These are phyloP conservation scores for Drosophila sp. DNA, from an alignment of 1,140 invertebrate species.

Conservation along the genomic window DNA sequence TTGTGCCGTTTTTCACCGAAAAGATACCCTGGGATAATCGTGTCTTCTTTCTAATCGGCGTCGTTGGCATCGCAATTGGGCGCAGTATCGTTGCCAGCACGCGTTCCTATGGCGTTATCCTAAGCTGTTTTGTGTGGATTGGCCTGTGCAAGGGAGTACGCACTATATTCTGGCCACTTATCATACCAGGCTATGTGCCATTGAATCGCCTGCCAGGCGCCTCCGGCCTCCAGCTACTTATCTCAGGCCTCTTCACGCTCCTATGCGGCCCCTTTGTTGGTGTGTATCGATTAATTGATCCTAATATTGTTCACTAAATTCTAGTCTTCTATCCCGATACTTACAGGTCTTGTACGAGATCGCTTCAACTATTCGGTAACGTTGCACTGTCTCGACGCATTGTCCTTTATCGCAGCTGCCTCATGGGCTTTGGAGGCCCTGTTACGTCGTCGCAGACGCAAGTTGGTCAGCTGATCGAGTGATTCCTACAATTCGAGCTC, in stretches of 20 bases:
- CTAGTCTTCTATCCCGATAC: background rate
- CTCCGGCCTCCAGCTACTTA: conserved; percentile 87
- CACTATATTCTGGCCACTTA: conserved; percentile 88
- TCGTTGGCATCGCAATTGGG: conserved; percentile 87
- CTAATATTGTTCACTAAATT: background rate
- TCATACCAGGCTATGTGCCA: conserved; percentile 88
- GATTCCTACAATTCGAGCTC: background rate
- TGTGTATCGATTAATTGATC: conserved; percentile 70
- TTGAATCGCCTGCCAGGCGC: conserved; percentile 87
- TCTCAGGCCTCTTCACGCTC: conserved; percentile 87
- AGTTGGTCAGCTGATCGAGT: conserved; percentile 29
- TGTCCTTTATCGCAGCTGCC: conserved; percentile 87
- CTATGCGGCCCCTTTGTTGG: conserved; percentile 86
- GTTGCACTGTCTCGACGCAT: conserved; percentile 87
- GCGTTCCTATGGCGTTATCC: conserved; percentile 83
- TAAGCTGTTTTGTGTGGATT: conserved; percentile 86
- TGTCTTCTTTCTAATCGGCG: conserved; percentile 88
- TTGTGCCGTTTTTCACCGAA: conserved; percentile 87
- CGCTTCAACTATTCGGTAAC: conserved; percentile 86
- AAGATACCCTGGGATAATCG: conserved; percentile 88
- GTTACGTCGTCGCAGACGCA: conserved; percentile 59
- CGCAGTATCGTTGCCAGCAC: conserved; percentile 86
- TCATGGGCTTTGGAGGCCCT: conserved; percentile 85
- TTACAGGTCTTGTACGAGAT: conserved; percentile 87
- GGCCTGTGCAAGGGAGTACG: conserved; percentile 88